These are phyloP conservation scores for Heterocephalus glaber DNA, from an alignment of 2,113 vertebrate species.

Conservation along the genomic window DNA sequence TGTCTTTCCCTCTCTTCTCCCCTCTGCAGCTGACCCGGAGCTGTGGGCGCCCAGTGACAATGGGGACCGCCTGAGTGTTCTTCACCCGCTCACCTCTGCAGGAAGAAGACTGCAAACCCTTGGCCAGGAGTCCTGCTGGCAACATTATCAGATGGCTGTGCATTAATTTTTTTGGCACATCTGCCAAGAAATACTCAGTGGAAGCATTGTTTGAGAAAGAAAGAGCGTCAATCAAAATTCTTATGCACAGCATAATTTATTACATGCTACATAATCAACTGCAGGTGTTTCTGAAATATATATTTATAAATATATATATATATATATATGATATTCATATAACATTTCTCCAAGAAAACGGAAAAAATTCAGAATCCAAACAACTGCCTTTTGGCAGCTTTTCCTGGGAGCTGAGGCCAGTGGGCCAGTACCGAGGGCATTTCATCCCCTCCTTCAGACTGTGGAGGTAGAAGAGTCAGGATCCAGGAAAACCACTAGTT, in stretches of 20 bases:
- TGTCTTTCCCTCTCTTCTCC: neutral
- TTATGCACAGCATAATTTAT: neutral
- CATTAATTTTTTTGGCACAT: neutral
- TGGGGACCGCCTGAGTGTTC: neutral
- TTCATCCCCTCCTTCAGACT: neutral
- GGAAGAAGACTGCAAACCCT: neutral
- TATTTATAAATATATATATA: neutral
- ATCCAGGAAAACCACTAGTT: neutral
- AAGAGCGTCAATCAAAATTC: neutral
- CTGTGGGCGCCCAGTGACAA: fast-evolving
- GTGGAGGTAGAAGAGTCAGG: neutral
- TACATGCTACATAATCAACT: neutral
- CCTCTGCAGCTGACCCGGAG: neutral
- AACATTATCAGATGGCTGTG: neutral
- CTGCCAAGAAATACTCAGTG: slow-evolving; percentile 51
- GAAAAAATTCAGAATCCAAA: neutral
- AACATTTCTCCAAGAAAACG: neutral
- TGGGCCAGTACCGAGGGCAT: neutral
- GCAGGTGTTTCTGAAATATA: neutral
- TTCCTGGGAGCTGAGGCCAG: neutral
- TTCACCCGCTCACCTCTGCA: neutral
- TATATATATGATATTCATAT: neutral
- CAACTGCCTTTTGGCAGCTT: neutral
- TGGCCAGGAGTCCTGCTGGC: neutral
- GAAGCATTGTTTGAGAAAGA: neutral